Evolutionary conservation across 2,113 vertebrate species (phyloP).

Genomic region (Melanocharis versteri): DNA sequence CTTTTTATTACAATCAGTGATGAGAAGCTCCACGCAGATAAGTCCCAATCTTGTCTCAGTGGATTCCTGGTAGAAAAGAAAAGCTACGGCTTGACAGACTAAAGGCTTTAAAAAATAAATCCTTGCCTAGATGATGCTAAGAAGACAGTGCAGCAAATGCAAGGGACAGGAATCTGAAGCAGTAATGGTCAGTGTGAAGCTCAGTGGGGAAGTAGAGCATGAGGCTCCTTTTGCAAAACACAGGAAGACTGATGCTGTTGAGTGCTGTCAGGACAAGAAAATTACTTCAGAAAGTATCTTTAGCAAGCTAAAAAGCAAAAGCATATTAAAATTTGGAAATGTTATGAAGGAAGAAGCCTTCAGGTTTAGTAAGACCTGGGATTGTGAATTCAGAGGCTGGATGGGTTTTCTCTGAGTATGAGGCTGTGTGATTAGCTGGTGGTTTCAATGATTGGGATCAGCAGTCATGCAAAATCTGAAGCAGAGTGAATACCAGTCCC

Average conservation of each 20-base stretch:
- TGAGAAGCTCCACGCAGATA: background rate
- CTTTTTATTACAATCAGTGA: background rate
- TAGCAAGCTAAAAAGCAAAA: background rate
- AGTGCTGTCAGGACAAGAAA: background rate
- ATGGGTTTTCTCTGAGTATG: background rate
- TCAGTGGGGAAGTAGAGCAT: background rate
- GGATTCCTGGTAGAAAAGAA: background rate
- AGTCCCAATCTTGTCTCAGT: background rate
- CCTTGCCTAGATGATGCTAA: background rate
- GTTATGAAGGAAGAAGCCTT: background rate
- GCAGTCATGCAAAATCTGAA: background rate
- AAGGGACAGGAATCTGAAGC: background rate
- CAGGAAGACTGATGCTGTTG: background rate
- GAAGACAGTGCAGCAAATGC: background rate
- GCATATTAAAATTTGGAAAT: background rate
- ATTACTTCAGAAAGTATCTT: background rate
- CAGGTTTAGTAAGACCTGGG: background rate
- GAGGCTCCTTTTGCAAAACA: background rate
- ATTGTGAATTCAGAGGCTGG: background rate
- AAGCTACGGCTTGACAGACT: background rate
- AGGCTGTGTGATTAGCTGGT: background rate
- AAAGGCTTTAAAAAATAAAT: background rate
- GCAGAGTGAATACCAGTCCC: background rate
- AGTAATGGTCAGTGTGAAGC: background rate
- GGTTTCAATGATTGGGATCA: background rate